Evolutionary conservation across 2,888 invertebrate genomes (phyloP).

Genomic region (Pyrochroa serraticornis): DNA sequence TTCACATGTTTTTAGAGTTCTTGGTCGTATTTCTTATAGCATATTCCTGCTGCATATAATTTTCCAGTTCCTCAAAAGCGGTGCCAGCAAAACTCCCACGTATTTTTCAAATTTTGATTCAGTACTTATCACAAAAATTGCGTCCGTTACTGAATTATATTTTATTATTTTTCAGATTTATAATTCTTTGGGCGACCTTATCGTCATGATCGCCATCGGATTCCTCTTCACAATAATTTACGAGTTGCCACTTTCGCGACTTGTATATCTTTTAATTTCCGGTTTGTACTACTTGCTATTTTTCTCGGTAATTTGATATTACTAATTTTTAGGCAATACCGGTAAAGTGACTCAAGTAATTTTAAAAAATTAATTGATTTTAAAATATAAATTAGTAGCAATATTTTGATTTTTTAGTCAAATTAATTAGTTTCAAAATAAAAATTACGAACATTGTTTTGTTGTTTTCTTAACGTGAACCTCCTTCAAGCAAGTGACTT

Average conservation of each 20-base stretch:
- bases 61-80: slow-evolving; percentile 45
- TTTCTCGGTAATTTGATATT: too few relatives aligned
- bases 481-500: slow-evolving; percentile 31
- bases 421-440: neutral
- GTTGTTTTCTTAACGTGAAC: neutral
- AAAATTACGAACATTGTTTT: neutral
- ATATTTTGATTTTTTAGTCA: too few relatives aligned
- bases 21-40: slow-evolving; percentile 52
- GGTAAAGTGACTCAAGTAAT: too few relatives aligned
- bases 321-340: too few relatives aligned
- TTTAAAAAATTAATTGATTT: too few relatives aligned
- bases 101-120: slow-evolving; percentile 48
- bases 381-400: too few relatives aligned
- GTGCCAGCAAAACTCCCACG: slow-evolving; percentile 42
- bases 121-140: slow-evolving; percentile 35
- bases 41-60: slow-evolving; percentile 52
- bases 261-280: slow-evolving; percentile 22
- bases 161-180: slow-evolving; percentile 44
- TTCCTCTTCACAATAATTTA: slow-evolving; percentile 48
- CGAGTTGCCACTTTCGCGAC: slow-evolving; percentile 47
- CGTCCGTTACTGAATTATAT: too few relatives aligned
- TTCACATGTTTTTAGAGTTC: slow-evolving; percentile 45
- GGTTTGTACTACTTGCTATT: too few relatives aligned
- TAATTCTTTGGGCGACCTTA: slow-evolving; percentile 47
- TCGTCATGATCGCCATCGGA: slow-evolving; percentile 39